Evolutionary conservation across 2,797 vertebrate genomes (phyloP).

Genomic region (Limnodromus scolopaceus): DNA sequence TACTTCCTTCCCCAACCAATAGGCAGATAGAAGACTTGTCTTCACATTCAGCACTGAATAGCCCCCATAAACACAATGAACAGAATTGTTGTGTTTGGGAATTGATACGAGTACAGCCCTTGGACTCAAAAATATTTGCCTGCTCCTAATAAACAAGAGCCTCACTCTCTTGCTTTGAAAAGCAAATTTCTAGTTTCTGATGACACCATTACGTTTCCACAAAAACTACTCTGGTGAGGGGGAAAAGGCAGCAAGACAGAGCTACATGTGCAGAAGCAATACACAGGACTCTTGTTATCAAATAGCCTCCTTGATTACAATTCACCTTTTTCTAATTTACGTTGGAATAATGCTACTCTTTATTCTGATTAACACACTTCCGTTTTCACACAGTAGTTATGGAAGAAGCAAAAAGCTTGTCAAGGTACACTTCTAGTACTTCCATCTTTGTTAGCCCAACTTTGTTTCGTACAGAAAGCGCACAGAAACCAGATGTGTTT

Average conservation of each 20-base stretch:
- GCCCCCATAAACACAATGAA: not conserved
- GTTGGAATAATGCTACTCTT: not conserved
- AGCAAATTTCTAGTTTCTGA: not conserved
- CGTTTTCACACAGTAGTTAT: accelerated
- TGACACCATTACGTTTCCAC: not conserved
- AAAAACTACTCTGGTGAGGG: not conserved
- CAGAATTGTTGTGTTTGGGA: not conserved
- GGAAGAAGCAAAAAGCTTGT: accelerated
- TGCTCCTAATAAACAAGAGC: not conserved
- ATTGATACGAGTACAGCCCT: not conserved
- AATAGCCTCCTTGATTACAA: not conserved
- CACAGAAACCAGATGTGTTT: accelerated
- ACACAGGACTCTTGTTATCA: not conserved
- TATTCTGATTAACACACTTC: not conserved
- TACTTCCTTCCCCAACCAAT: not conserved
- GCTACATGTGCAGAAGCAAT: accelerated
- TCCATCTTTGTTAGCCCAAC: too few relatives aligned
- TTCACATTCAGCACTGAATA: accelerated
- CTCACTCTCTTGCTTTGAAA: not conserved
- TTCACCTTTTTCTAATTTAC: accelerated
- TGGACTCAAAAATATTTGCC: not conserved
- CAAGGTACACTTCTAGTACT: accelerated
- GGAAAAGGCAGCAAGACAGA: not conserved
- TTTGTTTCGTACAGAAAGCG: accelerated
- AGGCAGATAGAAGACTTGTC: not conserved